Evolutionary conservation across 2,888 invertebrate species (phyloP), one percentile per base, ranked within the genome.

Genomic region (Plebejus melissa): DNA sequence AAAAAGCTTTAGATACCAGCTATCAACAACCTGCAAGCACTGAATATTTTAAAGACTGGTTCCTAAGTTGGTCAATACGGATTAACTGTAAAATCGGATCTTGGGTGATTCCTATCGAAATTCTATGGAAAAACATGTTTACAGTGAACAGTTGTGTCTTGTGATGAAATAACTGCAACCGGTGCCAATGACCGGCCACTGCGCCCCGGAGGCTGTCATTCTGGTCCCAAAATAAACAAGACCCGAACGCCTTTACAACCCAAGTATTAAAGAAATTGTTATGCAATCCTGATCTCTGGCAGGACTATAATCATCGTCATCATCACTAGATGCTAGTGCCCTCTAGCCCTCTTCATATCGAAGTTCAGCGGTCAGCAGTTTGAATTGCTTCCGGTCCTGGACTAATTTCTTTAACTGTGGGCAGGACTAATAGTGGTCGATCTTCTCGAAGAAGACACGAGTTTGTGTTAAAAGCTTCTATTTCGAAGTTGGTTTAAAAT

Each of bases 121-220:
- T 75, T 74, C 76, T 65, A 75, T 76, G 77, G 79, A 75, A 78
- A 87, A 90, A 87, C 85, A 81, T 87, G 86, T 89, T 89, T 88
- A 86, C 86, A 83, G 86, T 85, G 88, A 86, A 87, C 84, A 88
- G 83, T 85, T 84, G 72, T 36, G 65, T 32, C 32, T 65, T 86
- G 83, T 84, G 84, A 86, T 87, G 87, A 88, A 89, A 90, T 92
- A 92, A 92, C 92, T 91, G 93, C 92, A 91, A 90, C 84, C 80
- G 85, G 86, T 84, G 91, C 85, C 93, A 92, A 91, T 88, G 93
- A 92, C 92, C 93, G 87, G 83, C 82, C 85, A 83, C 81, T 85
- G 85, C 85, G 85, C 86, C 84, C 81, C 83, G 83, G 85, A 88
- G 88, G 88, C 88, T 87, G 90, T 88, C 85, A 85, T 85, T 86